phyloP scores from a whole-genome alignment of 2,888 invertebrate species.

The Eupithecia centaureata region DNA sequence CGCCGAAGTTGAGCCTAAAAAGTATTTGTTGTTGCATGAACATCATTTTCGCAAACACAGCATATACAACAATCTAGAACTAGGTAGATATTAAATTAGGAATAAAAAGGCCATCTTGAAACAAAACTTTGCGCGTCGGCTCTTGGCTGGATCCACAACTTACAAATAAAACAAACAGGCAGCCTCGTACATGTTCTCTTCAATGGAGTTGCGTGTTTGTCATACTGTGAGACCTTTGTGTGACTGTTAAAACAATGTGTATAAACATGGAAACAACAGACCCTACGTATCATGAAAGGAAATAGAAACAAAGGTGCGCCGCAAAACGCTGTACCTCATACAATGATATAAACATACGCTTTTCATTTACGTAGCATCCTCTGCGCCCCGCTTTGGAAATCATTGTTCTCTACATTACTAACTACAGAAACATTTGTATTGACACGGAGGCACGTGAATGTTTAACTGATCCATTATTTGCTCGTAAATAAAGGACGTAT shows the following conservation, averaged over 20 bases:
- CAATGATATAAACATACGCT: not conserved
- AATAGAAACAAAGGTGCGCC: not conserved
- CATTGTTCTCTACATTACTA: conserved; percentile 9
- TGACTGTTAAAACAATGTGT: no score
- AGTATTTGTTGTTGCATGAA: no score
- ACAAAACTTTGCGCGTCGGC: not conserved
- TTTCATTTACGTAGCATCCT: not conserved
- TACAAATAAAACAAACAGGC: not conserved
- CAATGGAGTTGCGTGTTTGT: not conserved
- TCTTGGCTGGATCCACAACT: not conserved
- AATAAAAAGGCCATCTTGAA: not conserved
- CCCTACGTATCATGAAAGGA: not conserved
- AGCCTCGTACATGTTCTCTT: not conserved
- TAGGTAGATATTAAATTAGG: no score
- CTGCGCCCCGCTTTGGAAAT: not conserved
- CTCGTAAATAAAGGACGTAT: conserved; percentile 16
- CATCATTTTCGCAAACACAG: not conserved
- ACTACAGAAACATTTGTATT: conserved; percentile 16
- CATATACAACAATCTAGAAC: not conserved
- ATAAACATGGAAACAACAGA: not conserved
- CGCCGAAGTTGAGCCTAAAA: no score
- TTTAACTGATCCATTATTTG: conserved; percentile 26
- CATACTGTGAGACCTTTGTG: not conserved
- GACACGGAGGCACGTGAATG: conserved; percentile 19
- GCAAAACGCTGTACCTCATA: not conserved